Base-by-base conservation (phyloP, 2,888 invertebrate genomes). In the Lagria hirta region DNA sequence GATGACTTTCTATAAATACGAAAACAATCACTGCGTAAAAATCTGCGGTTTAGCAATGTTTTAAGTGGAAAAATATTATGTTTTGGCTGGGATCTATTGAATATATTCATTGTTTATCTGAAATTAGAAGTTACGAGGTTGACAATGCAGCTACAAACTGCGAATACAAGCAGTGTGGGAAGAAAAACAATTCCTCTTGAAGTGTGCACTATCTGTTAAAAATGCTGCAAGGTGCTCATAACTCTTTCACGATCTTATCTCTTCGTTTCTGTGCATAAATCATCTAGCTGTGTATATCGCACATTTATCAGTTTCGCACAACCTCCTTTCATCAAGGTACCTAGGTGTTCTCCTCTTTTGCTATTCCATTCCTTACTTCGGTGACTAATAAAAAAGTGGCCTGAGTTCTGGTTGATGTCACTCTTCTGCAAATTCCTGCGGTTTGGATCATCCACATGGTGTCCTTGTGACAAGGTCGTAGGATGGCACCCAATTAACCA, bases 401-500 rank as follows among this genome's bases (percentile, higher is more conserved):
- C 16, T 37, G 15, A 21, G 37, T 35, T 18, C 17, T 8, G 17
- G 24, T 23, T 34, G 24, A 34, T 34, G 34, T 24, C 34, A 26
- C 27, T 20, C 26, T 36, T 36, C 17, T 27, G 37, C 37, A 37
- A 27, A 27, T 38, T 38, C 38, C 38, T 30, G 38, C 30, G 29
- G 38, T 38, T 30, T 29, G 30, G 13, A n/a, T 34, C 23, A 23
- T 23, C 23, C 12, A 21, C 32, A 21, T 12, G 32, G 10, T 44
- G 42, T 43, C 43, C 47, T 47, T 47, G 46, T 32, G 43, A 21
- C 47, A 47, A 47, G 47, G 47, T 37, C 47, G 47, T 5, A 47
- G 38, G 47, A 37, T 33, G 47, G 33, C 23, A 43, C 34, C 47
- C 47, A 47, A 47, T 47, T 47, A 47, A 40, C 21, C 30, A 46